Evolutionary conservation across 2,797 vertebrate genomes (phyloP).

Genomic region (Coregonus suidteri): DNA sequence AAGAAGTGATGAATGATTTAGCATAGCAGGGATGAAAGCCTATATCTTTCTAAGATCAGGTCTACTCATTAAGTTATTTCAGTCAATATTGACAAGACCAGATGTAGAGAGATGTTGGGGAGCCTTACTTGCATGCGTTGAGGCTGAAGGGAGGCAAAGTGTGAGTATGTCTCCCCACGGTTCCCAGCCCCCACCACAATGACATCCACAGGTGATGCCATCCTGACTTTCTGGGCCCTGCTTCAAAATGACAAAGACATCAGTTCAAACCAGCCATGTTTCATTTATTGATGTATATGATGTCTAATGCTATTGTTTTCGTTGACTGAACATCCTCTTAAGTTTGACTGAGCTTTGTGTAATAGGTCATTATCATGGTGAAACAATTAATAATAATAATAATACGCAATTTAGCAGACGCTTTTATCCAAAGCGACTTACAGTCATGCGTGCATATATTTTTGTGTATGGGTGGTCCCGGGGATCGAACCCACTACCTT

Average conservation of each 20-base stretch:
- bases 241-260: conserved; percentile 28
- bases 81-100: neutral
- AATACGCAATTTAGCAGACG: too few relatives aligned
- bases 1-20: neutral
- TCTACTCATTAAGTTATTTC: neutral
- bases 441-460: too few relatives aligned
- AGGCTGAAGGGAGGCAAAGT: conserved; percentile 74
- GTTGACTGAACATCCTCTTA: too few relatives aligned
- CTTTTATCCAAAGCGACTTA: too few relatives aligned
- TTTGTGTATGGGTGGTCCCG: too few relatives aligned
- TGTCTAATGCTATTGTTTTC: too few relatives aligned
- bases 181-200: conserved; percentile 80
- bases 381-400: too few relatives aligned
- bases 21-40: neutral
- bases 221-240: conserved; percentile 37
- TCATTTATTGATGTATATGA: neutral
- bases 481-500: too few relatives aligned
- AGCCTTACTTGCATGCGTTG: conserved; percentile 71
- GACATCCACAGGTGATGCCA: conserved; percentile 72
- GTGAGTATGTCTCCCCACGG: conserved; percentile 74
- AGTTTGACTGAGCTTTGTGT: too few relatives aligned
- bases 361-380: too few relatives aligned
- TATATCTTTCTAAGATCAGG: neutral
- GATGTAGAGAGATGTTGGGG: neutral
- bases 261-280: neutral